These are phyloP conservation scores for Parascotia fuliginaria DNA, from an alignment of 2,888 invertebrate genomes.

Conservation along the genomic window DNA sequence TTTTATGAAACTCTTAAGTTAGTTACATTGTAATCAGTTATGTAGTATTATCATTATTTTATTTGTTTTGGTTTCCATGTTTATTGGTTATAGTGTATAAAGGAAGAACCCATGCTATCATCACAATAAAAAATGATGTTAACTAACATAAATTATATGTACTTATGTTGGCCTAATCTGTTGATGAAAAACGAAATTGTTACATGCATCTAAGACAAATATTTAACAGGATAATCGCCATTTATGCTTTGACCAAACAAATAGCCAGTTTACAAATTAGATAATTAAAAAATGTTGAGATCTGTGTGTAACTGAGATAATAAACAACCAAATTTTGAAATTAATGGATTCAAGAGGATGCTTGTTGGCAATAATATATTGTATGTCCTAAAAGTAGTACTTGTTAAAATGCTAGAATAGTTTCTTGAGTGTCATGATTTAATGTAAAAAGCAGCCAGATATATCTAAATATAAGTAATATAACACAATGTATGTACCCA, in stretches of 20 bases:
- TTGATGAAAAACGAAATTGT: conserved; percentile 5
- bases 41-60: conserved; percentile 11
- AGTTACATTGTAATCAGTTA: conserved; percentile 18
- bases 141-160: background rate
- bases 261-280: conserved; percentile 6
- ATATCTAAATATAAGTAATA: conserved; percentile 5
- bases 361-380: conserved; percentile 24
- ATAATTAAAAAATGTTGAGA: background rate
- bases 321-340: conserved; percentile 4
- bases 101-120: conserved; percentile 28
- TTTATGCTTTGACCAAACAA: conserved; percentile 23
- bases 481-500: conserved; percentile 11
- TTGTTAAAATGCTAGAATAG: conserved; percentile 37
- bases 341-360: conserved; percentile 15
- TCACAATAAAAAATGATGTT: conserved; percentile 32
- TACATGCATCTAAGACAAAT: conserved; percentile 25
- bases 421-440: conserved; percentile 18
- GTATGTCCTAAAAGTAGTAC: conserved; percentile 17
- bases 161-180: conserved; percentile 33
- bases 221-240: background rate
- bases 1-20: conserved; percentile 17
- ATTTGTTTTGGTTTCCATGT: conserved; percentile 8
- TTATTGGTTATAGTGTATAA: conserved; percentile 9
- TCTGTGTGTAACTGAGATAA: background rate
- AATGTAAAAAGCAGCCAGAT: conserved; percentile 17